These are phyloP conservation scores for Champsocephalus gunnari DNA, from an alignment of 2,797 vertebrate genomes.

Conservation along the genomic window DNA sequence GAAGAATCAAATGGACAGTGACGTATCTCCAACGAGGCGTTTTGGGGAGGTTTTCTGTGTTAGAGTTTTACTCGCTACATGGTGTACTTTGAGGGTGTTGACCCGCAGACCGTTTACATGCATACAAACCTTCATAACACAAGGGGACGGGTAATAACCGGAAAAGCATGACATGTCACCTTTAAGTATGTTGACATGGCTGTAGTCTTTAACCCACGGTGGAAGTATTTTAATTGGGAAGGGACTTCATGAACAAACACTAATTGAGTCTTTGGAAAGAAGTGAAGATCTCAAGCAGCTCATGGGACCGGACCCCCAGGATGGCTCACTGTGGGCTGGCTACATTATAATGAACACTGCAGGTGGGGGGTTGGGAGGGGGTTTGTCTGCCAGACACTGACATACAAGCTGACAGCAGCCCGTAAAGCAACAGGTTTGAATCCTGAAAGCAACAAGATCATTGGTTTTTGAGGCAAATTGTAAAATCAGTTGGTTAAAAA, in stretches of 20 bases:
- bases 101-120: no score
- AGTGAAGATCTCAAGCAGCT: background rate
- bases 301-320: background rate
- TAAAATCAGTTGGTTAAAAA: background rate
- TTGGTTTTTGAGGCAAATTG: background rate
- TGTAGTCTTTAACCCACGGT: background rate
- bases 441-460: background rate
- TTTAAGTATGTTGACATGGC: background rate
- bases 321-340: no score
- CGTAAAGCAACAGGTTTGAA: background rate
- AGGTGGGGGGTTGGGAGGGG: background rate
- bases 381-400: slow-evolving; percentile 5
- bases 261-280: background rate
- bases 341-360: slow-evolving; percentile 15
- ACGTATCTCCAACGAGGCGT: no score
- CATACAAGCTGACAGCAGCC: background rate
- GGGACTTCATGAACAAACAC: background rate
- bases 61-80: no score
- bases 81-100: no score
- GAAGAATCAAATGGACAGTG: no score
- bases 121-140: no score
- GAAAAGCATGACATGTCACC: no score
- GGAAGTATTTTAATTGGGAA: background rate
- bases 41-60: no score
- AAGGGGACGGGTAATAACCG: no score